Percentiles rank a stretch among this genome's conserved stretches.
Evolutionary conservation across 2,888 invertebrate genomes (phyloP).

Genomic region (Lithosia quadra): DNA sequence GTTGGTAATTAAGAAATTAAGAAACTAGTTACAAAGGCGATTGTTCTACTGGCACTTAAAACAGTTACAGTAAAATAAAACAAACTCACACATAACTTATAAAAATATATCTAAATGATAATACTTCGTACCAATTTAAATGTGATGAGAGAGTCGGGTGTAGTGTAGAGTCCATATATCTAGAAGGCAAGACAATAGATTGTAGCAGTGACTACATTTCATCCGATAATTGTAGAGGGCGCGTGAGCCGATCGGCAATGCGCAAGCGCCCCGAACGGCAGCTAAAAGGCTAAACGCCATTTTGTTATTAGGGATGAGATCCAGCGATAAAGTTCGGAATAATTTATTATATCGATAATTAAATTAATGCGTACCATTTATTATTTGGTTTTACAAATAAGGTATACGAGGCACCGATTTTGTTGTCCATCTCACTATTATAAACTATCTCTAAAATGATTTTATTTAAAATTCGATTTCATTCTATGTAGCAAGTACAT

Average conservation of each 20-base stretch:
- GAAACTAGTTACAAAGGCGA: background rate
- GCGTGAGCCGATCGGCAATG: slow-evolving; percentile 62
- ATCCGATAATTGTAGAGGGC: slow-evolving; percentile 75
- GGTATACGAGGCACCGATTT: slow-evolving; percentile 13
- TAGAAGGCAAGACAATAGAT: slow-evolving; percentile 68
- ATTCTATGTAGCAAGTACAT: background rate
- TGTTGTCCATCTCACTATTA: background rate
- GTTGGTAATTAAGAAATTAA: slow-evolving; percentile 1
- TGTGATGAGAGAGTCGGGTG: slow-evolving; percentile 48
- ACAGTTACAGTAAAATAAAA: background rate
- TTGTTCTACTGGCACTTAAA: background rate
- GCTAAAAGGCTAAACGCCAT: slow-evolving; percentile 77
- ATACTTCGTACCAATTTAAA: slow-evolving; percentile 50
- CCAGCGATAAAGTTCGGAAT: slow-evolving; percentile 48
- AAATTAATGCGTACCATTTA: slow-evolving; percentile 16
- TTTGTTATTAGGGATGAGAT: slow-evolving; percentile 63
- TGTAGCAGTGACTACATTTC: slow-evolving; percentile 71
- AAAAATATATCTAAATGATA: slow-evolving; percentile 47
- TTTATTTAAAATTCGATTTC: background rate
- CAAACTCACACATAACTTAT: slow-evolving; percentile 11
- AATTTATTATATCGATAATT: slow-evolving; percentile 47
- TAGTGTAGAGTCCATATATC: slow-evolving; percentile 55
- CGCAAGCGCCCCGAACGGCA: slow-evolving; percentile 70
- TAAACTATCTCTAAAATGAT: background rate
- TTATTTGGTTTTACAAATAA: slow-evolving; percentile 33